Base-by-base conservation (phyloP, 2,888 invertebrate genomes). In the Yponomeuta cagnagella region DNA sequence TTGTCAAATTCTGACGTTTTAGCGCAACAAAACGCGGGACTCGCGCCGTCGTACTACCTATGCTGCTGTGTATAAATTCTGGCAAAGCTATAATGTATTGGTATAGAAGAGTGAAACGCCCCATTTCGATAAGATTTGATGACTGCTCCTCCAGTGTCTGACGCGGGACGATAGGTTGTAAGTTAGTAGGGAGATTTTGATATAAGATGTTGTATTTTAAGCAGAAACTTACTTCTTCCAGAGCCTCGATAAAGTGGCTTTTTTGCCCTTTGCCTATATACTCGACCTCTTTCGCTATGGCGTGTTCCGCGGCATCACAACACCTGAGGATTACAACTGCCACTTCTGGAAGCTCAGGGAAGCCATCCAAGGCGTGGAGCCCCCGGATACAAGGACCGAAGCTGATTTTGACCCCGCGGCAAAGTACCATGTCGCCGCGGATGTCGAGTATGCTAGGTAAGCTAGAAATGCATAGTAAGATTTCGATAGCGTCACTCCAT, bases 211-310 rank as follows among this genome's bases (percentile, higher is more conserved):
- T 33, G 2, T 33, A 1, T 33, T 4, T 23, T 33, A 33, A 33
- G 33, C 31, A 30, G 8, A 10, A 10, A 64, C 9, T 30, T 9
- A 15, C 58, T 31, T 68, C 23, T 68, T 68, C 30, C 68, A 68
- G 68, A 52, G 68, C 31, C 85, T 96, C 33, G 94, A 94, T 23
- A 96, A 96, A 78, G 93, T 96, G 23, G 94, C 94, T 0, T 95
- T 95, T 80, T 85, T 96, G 2, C 96, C 96, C 0, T 94, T 94
- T 76, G 95, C 90, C 1, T 96, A 95, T 76, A 87, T 96, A 0
- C 93, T 96, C 75, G 96, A 96, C 72, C 80, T 94, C 52, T 95
- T 94, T 86, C 93, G 96, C 70, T 95, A 95, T 86, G 94, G 94
- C 68, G 93, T 95, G 1, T 95, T 95, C 82, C 89, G 93, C 0